These are phyloP conservation scores for Elachura formosa DNA, from an alignment of 2,113 vertebrate species.

Conservation along the genomic window DNA sequence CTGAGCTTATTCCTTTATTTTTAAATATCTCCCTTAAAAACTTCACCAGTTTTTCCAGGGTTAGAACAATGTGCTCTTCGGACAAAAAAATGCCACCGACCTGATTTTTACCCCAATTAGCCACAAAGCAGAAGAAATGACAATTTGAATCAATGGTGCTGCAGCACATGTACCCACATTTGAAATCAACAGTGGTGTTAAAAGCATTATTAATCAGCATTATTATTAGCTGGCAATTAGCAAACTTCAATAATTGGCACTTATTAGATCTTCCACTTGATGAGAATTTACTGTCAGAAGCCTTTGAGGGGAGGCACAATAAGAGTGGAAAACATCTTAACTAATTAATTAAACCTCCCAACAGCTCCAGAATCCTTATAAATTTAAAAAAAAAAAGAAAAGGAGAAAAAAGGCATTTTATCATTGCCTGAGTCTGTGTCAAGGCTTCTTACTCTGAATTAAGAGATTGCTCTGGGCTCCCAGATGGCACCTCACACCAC, in stretches of 20 bases:
- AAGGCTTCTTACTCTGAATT: neutral
- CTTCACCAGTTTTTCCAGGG: neutral
- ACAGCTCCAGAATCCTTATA: neutral
- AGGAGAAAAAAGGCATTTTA: neutral
- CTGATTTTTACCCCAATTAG: neutral
- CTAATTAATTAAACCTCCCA: conserved; percentile 38
- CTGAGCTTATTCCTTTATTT: neutral
- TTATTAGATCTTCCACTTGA: conserved; percentile 53
- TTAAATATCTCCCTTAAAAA: neutral
- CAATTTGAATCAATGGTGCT: neutral
- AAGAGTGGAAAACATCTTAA: conserved; percentile 27
- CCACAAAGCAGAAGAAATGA: neutral
- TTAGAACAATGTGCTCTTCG: neutral
- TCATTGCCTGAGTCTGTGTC: neutral
- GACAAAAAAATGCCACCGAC: neutral
- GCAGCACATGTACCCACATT: neutral
- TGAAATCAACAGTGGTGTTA: conserved; percentile 1
- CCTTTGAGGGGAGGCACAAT: conserved; percentile 32
- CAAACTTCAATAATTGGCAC: conserved; percentile 56
- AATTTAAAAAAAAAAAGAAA: neutral
- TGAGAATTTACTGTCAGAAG: conserved; percentile 50
- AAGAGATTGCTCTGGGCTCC: neutral
- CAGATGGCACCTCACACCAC: neutral
- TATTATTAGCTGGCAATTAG: conserved; percentile 61
- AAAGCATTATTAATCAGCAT: conserved; percentile 44